phyloP scores from a whole-genome alignment of 2,888 invertebrate species.

The Ochlodes sylvanus region DNA sequence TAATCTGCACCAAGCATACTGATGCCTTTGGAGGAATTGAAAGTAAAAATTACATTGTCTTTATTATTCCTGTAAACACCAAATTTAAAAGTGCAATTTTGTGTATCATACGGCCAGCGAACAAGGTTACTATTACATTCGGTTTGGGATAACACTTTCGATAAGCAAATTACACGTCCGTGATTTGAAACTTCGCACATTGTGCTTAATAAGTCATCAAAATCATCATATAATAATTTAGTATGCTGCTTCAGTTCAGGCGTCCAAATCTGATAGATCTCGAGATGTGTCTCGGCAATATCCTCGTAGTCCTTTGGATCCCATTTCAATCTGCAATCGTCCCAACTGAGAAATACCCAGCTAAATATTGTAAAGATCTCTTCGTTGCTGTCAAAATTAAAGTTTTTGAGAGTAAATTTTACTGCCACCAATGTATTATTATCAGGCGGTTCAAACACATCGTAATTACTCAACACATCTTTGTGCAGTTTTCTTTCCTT shows the following conservation, averaged over 20 bases:
- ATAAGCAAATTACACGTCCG: conserved; percentile 47
- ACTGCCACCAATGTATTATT: conserved; percentile 41
- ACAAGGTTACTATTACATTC: conserved; percentile 50
- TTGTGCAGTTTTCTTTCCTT: conserved; percentile 4
- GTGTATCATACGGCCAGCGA: conserved; percentile 58
- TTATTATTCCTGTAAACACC: conserved; percentile 29
- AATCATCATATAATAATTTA: conserved; percentile 35
- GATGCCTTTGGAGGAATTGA: conserved; percentile 41
- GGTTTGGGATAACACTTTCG: conserved; percentile 24
- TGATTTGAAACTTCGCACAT: conserved; percentile 44
- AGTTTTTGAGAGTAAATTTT: conserved; percentile 49
- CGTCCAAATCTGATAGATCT: conserved; percentile 44
- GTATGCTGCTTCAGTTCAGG: conserved; percentile 49
- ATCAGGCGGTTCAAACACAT: background rate
- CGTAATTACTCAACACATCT: conserved; percentile 2
- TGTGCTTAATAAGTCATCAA: conserved; percentile 17
- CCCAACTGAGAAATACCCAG: conserved; percentile 47
- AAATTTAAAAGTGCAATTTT: conserved; percentile 51
- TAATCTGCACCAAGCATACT: conserved; percentile 48
- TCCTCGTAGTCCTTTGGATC: conserved; percentile 45
- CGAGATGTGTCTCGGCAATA: conserved; percentile 35
- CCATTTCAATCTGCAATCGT: conserved; percentile 49
- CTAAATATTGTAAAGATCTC: conserved; percentile 48
- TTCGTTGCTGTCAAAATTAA: conserved; percentile 49
- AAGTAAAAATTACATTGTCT: conserved; percentile 42